Evolutionary conservation across 1,140 invertebrate genomes (phyloP).

Genomic region (Augochlora pura): DNA sequence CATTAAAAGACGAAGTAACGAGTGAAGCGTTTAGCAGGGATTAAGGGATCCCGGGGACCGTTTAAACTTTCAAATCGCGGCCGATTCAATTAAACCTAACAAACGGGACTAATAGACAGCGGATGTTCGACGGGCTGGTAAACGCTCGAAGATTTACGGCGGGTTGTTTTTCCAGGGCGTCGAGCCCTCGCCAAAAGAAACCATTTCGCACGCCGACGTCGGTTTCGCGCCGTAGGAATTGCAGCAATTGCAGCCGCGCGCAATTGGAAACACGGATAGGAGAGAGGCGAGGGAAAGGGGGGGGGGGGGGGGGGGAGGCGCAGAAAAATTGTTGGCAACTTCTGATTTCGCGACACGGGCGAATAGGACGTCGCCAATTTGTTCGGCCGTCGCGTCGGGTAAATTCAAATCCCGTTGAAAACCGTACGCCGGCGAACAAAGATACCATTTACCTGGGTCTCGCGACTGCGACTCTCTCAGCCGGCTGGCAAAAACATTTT

Average conservation of each 20-base stretch:
- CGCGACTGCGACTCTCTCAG: neutral
- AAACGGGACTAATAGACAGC: neutral
- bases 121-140: neutral
- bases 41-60: no score
- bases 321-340: conserved; percentile 8
- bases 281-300: no score
- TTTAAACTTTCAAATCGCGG: neutral
- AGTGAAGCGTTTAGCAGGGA: no score
- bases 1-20: no score
- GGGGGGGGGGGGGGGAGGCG: no score
- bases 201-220: neutral
- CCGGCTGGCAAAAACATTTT: neutral
- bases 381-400: neutral
- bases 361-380: neutral
- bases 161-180: neutral
- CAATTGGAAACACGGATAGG: neutral
- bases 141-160: neutral
- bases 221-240: neutral
- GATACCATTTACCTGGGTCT: neutral
- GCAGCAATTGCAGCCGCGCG: neutral
- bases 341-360: conserved; percentile 5
- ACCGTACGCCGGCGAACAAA: conserved; percentile 10
- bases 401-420: conserved; percentile 21
- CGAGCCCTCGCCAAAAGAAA: conserved; percentile 1
- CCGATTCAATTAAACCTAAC: neutral